phyloP scores from a whole-genome alignment of 2,113 vertebrate genomes.

The Chitala chitala region DNA sequence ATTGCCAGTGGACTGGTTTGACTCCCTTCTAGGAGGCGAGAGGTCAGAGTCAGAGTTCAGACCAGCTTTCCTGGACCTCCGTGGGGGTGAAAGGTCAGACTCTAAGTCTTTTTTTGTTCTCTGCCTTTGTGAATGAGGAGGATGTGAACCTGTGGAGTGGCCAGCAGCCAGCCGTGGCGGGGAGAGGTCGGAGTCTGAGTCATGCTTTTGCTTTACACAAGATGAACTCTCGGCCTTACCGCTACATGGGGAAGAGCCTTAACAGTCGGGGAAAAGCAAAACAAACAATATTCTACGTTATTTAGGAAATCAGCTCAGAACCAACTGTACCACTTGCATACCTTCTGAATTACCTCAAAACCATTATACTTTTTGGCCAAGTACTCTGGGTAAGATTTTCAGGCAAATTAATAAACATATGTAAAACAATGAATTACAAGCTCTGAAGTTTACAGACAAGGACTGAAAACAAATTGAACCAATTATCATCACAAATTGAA shows the following conservation, averaged over 20 bases:
- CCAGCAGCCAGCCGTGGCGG: constrained; percentile 35
- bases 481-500: too few relatives aligned
- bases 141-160: constrained; percentile 41
- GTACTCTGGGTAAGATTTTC: too few relatives aligned
- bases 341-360: too few relatives aligned
- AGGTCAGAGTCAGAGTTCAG: constrained; percentile 49
- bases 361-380: too few relatives aligned
- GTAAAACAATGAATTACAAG: too few relatives aligned
- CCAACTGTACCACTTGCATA: too few relatives aligned
- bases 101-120: constrained; percentile 37
- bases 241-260: constrained; percentile 48
- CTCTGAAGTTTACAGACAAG: too few relatives aligned
- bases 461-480: too few relatives aligned
- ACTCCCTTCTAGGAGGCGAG: constrained; percentile 42
- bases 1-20: neutral
- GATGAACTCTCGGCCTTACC: constrained; percentile 21
- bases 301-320: too few relatives aligned
- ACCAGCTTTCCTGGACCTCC: constrained; percentile 32
- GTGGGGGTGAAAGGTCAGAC: constrained; percentile 59
- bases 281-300: neutral
- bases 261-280: too few relatives aligned
- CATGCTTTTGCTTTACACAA: constrained; percentile 3
- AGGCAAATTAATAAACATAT: too few relatives aligned
- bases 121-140: constrained; percentile 51
- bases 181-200: constrained; percentile 39